Evolutionary conservation across 1,140 invertebrate genomes (phyloP).

Genomic region (Lutraria rhynchaena): DNA sequence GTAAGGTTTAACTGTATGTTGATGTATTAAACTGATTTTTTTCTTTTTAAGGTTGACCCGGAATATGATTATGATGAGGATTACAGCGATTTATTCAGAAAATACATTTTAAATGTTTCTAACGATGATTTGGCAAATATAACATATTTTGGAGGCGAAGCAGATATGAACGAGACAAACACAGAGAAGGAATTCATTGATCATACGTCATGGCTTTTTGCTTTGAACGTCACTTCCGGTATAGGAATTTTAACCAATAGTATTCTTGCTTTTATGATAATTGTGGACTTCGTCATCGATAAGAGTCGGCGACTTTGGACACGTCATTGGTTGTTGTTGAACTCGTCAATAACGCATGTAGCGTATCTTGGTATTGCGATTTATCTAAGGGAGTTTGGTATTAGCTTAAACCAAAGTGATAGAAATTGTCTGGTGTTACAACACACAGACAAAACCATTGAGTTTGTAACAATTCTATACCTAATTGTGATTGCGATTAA

Average conservation of each 20-base stretch:
- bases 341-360: constrained; percentile 21
- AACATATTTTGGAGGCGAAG: neutral
- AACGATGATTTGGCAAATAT: constrained; percentile 29
- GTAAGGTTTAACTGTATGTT: too few species aligned
- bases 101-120: constrained; percentile 34
- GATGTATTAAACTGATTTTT: neutral
- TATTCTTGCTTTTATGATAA: constrained; percentile 39
- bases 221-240: constrained; percentile 51
- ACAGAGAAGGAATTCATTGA: neutral
- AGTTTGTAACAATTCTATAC: constrained; percentile 37
- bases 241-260: constrained; percentile 43
- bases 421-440: constrained; percentile 45
- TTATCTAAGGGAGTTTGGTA: constrained; percentile 43
- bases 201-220: constrained; percentile 36
- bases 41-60: constrained; percentile 11
- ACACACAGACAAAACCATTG: constrained; percentile 51
- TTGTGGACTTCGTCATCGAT: constrained; percentile 51
- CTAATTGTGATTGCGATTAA: constrained; percentile 34
- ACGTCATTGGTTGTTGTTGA: constrained; percentile 51
- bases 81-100: constrained; percentile 26
- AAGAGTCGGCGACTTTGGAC: constrained; percentile 18
- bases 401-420: constrained; percentile 8
- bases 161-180: neutral
- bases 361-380: constrained; percentile 40
- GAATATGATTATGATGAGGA: constrained; percentile 30